A percentile compares a stretch with the other conserved stretches of the same genome.
Evolutionary conservation across 2,113 vertebrate genomes (phyloP).

Genomic region (Ophthalmolycus amberensis): DNA sequence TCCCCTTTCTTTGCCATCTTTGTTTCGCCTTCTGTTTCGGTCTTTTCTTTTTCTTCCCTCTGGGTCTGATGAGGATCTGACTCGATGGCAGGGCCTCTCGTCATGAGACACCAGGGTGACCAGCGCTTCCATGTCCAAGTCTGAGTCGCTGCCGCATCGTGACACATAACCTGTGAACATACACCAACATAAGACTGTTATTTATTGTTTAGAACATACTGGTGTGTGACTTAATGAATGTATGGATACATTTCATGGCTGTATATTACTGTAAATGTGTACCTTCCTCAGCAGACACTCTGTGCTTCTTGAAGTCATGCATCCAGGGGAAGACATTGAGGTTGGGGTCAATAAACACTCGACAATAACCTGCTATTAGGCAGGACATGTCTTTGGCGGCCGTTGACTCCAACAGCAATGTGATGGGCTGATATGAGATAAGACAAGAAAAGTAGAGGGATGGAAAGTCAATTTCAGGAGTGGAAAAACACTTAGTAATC

Average conservation of each 20-base stretch:
- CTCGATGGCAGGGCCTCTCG: conserved; percentile 45
- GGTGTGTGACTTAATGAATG: not conserved
- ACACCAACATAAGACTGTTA: conserved; percentile 12
- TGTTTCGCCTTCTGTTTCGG: conserved; percentile 43
- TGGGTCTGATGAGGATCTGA: conserved; percentile 68
- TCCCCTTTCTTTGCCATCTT: conserved; percentile 37
- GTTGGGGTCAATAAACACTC: conserved; percentile 87
- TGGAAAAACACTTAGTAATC: conserved; percentile 2
- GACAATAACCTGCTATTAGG: conserved; percentile 91
- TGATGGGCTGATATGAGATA: conserved; percentile 83
- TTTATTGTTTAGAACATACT: not conserved
- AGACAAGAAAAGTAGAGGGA: not conserved
- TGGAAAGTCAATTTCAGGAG: conserved; percentile 4
- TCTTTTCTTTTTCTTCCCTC: conserved; percentile 64
- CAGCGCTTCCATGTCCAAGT: conserved; percentile 85
- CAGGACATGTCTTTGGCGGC: conserved; percentile 95
- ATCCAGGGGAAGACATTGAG: conserved; percentile 89
- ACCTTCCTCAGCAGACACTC: conserved; percentile 95
- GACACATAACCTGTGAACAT: conserved; percentile 91
- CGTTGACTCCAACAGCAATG: conserved; percentile 90
- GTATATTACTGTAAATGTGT: conserved; percentile 10
- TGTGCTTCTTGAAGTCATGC: conserved; percentile 83
- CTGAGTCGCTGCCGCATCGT: conserved; percentile 91
- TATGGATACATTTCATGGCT: not conserved
- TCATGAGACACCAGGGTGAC: conserved; percentile 44